These are phyloP conservation scores for Drosophila nebulosa DNA, from an alignment of 1,140 invertebrate species.

Conservation along the genomic window DNA sequence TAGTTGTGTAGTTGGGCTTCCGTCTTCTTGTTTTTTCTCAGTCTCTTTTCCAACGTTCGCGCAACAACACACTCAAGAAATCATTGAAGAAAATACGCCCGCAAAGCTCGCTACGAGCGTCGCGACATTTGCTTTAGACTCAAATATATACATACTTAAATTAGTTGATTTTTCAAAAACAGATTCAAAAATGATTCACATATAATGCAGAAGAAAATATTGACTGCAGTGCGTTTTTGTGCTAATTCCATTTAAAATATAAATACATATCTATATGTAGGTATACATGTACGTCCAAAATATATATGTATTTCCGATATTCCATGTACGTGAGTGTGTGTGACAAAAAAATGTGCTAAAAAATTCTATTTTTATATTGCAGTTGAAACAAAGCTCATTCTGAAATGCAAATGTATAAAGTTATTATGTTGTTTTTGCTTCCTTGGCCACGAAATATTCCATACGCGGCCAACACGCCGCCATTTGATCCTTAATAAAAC, in stretches of 20 bases:
- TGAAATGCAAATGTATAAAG: slow-evolving; percentile 72
- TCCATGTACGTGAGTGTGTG: slow-evolving; percentile 36
- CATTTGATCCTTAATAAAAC: slow-evolving; percentile 58
- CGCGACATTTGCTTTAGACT: slow-evolving; percentile 14
- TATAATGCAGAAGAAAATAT: slow-evolving; percentile 19
- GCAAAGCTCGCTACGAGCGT: slow-evolving; percentile 47
- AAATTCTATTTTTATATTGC: slow-evolving; percentile 76
- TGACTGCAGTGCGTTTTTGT: slow-evolving; percentile 24
- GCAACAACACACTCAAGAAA: slow-evolving; percentile 52
- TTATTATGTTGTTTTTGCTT: slow-evolving; percentile 67
- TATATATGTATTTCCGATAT: slow-evolving; percentile 33
- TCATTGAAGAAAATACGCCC: slow-evolving; percentile 15
- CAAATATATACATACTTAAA: slow-evolving; percentile 8
- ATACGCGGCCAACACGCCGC: slow-evolving; percentile 62
- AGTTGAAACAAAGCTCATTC: slow-evolving; percentile 50
- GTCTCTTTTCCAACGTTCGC: slow-evolving; percentile 70
- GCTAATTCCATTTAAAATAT: slow-evolving; percentile 27
- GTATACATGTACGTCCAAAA: no score
- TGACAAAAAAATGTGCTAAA: slow-evolving; percentile 71
- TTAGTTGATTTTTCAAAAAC: slow-evolving; percentile 30
- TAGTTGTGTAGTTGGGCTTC: slow-evolving; percentile 1
- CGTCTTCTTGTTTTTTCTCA: slow-evolving; percentile 40
- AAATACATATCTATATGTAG: background rate
- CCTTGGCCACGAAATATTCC: slow-evolving; percentile 70
- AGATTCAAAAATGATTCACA: slow-evolving; percentile 41